Evolutionary conservation across 2,113 vertebrate genomes (phyloP).

Genomic region (Oncorhynchus keta): DNA sequence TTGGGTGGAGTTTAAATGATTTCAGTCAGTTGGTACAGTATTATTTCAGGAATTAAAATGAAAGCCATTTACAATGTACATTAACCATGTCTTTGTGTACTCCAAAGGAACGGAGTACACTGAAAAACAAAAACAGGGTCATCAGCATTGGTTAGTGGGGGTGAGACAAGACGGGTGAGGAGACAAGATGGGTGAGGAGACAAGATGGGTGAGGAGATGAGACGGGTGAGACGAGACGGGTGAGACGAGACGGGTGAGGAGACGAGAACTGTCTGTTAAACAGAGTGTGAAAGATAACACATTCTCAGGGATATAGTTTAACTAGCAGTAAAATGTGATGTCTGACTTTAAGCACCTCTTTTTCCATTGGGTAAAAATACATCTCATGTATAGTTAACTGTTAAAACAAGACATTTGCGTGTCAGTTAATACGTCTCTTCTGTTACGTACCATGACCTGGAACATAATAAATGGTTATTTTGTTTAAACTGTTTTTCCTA

Average conservation of each 20-base stretch:
- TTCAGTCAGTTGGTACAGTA: conserved; percentile 11
- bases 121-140: neutral
- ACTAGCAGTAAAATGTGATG: no score
- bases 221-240: conserved; percentile 16
- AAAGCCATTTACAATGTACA: conserved; percentile 44
- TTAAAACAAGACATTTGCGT: neutral
- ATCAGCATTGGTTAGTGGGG: conserved; percentile 8
- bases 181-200: neutral
- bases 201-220: neutral
- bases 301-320: conserved; percentile 6
- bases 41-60: neutral
- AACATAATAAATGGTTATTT: neutral
- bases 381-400: no score
- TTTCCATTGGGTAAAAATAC: no score
- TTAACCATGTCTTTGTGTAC: neutral
- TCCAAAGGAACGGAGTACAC: no score
- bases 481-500: neutral
- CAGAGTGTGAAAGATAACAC: neutral
- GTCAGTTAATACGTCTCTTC: neutral
- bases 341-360: no score
- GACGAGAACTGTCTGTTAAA: neutral
- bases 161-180: conserved; percentile 6
- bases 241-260: conserved; percentile 5
- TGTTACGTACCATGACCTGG: neutral
- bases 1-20: conserved; percentile 20